Evolutionary conservation across 2,888 invertebrate genomes (phyloP).

Genomic region (Tipula vernalis): DNA sequence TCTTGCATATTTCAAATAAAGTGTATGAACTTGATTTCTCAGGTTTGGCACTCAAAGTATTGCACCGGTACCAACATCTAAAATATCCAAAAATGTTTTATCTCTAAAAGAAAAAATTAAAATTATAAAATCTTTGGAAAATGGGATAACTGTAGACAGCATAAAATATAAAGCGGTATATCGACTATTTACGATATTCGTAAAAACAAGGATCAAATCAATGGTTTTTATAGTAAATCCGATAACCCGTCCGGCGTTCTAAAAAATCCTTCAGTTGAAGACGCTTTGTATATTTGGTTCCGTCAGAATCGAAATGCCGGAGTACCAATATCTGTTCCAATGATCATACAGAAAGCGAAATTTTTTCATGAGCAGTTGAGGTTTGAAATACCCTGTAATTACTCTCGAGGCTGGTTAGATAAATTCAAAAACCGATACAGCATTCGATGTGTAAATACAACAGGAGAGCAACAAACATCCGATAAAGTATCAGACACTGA

Average conservation of each 20-base stretch:
- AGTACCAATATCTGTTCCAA: neutral
- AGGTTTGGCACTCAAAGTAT: too few relatives aligned
- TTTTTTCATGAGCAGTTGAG: neutral
- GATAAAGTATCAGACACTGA: neutral
- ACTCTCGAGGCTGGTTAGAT: neutral
- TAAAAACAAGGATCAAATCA: neutral
- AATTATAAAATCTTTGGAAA: neutral
- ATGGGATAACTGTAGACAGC: neutral
- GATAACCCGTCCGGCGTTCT: neutral
- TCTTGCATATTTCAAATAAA: too few relatives aligned
- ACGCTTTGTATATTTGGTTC: too few relatives aligned
- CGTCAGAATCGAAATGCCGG: neutral
- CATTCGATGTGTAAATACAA: neutral
- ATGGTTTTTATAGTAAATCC: neutral
- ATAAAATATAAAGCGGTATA: neutral
- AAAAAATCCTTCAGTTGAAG: neutral
- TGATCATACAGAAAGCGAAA: neutral
- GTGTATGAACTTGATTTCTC: too few relatives aligned
- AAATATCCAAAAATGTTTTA: too few relatives aligned
- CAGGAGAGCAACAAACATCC: neutral
- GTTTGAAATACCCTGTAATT: neutral
- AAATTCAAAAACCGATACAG: slow-evolving; percentile 9
- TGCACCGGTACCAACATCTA: too few relatives aligned
- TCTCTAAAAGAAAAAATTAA: neutral
- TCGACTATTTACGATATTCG: neutral